A percentile compares a stretch with the other conserved stretches of the same genome.
Conservation (phyloP, 2,888 invertebrate species). For the Schrankia costaestrigalis region DNA sequence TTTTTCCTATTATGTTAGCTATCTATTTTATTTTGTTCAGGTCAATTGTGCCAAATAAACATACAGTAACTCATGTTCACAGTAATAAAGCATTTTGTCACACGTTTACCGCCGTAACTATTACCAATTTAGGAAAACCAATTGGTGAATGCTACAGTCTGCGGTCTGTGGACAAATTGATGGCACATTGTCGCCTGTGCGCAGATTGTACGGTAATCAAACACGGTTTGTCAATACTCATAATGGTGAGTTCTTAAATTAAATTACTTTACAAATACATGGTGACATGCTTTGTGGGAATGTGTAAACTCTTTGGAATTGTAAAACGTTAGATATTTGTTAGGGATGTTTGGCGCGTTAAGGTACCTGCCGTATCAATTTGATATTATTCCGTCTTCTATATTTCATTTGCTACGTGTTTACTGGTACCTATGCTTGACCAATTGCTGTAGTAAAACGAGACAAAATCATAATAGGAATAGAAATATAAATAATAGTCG, state of each 20-base stretch:
- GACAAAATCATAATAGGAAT: too few species aligned
- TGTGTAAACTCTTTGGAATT: too few species aligned
- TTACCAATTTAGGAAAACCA: conserved; percentile 32
- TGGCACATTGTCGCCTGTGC: conserved; percentile 28
- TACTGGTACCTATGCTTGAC: too few species aligned
- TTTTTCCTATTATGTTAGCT: conserved; percentile 4
- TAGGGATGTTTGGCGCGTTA: too few species aligned
- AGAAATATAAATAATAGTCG: too few species aligned
- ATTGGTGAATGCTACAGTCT: conserved; percentile 23
- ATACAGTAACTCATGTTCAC: conserved; percentile 9
- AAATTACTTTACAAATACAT: too few species aligned
- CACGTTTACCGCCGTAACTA: conserved; percentile 22
- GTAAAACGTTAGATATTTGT: too few species aligned
- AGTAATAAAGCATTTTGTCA: conserved; percentile 25
- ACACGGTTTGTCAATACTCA: conserved; percentile 6
- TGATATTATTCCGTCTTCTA: too few species aligned
- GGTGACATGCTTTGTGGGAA: too few species aligned
- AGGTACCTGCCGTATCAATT: too few species aligned
- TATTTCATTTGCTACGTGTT: too few species aligned
- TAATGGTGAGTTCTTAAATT: conserved; percentile 5
- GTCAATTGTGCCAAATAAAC: conserved; percentile 9
- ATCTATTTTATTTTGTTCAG: conserved; percentile 3
- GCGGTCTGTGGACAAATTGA: conserved; percentile 29
- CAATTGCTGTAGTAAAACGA: too few species aligned
- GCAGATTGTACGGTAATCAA: conserved; percentile 18